Base-by-base conservation (phyloP, 2,797 vertebrate genomes). In the Chelmon rostratus region DNA sequence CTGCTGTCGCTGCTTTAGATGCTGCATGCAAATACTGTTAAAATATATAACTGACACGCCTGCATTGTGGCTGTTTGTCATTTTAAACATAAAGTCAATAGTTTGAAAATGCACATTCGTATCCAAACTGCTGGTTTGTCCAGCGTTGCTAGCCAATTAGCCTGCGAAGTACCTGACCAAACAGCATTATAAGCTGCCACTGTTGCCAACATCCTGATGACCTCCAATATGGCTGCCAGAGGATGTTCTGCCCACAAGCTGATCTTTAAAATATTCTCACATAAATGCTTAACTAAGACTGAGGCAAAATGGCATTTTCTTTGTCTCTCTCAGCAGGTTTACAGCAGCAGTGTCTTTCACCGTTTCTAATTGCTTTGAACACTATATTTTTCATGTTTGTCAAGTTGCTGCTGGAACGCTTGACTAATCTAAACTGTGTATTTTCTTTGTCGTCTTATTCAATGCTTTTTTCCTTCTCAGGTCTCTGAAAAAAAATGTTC, bases 371-470 rank as follows among this genome's bases (percentile, higher is more conserved):
- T 71, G 31, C 25, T 54, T 49, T 62, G 15, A n/a, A 37, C 50
- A n/a, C 44, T 38, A 35, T 28, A 71, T 70, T 58, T 66, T 52
- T 54, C 8, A 50, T 52, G 35, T 68, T 67, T 73, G 64, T 53
- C 33, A 62, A 33, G 68, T 12, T 25, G 66, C 54, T 28, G 35
- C 49, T 53, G 8, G 16, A 76, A 56, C 1, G 31, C 69, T 53
- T 23, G 10, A 64, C 62, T 56, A 49, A 79, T 53, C 81, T 52
- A 68, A 53, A 63, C 37, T 11, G 13, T 47, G 33, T 50, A 23
- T 25, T 68, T 57, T 64, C 37, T 72, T 76, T 82, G 53, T 66
- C 44, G 82, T 33, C 33, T 47, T 71, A 63, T 78, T 71, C 40
- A 70, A 59, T 28, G 16, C 2, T 54, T 33, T 50, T 64, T 72